Evolutionary conservation across 2,888 invertebrate species (phyloP).

Genomic region (Liopterus haemorrhoidalis): DNA sequence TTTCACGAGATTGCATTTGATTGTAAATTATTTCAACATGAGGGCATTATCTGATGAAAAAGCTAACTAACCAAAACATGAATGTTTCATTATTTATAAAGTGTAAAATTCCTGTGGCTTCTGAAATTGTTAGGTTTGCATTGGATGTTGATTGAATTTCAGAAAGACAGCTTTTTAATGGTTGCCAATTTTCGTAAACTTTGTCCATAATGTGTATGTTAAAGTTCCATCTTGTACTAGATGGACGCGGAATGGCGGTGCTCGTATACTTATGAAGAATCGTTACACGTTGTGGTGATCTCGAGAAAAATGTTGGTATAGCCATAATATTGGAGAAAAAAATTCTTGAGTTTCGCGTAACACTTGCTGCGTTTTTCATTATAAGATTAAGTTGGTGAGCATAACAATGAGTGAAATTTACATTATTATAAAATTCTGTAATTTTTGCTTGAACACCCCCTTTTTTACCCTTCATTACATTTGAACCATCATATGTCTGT

Average conservation of each 20-base stretch:
- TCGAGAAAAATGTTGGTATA: conserved; percentile 24
- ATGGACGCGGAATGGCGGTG: conserved; percentile 6
- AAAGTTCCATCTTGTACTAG: conserved; percentile 23
- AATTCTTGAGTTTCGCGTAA: conserved; percentile 17
- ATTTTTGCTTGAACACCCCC: conserved; percentile 31
- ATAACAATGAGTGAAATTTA: conserved; percentile 28
- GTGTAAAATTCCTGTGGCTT: conserved; percentile 22
- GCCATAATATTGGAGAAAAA: conserved; percentile 25
- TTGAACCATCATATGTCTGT: conserved; percentile 35
- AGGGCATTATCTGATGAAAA: no score
- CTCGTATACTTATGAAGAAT: conserved; percentile 18
- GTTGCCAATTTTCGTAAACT: conserved; percentile 21
- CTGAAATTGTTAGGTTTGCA: conserved; percentile 17
- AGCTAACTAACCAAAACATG: conserved; percentile 35
- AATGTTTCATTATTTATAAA: conserved; percentile 27
- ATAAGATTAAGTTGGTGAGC: conserved; percentile 26
- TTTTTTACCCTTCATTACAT: conserved; percentile 29
- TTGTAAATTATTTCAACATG: conserved; percentile 32
- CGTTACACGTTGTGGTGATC: conserved; percentile 19
- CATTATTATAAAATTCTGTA: conserved; percentile 20
- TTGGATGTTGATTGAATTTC: conserved; percentile 21
- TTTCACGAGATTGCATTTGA: conserved; percentile 25
- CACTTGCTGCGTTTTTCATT: conserved; percentile 13
- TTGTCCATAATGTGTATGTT: conserved; percentile 13
- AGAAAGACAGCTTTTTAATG: conserved; percentile 24